Conservation (phyloP, 2,888 invertebrate species). For the Tholera decimalis region DNA sequence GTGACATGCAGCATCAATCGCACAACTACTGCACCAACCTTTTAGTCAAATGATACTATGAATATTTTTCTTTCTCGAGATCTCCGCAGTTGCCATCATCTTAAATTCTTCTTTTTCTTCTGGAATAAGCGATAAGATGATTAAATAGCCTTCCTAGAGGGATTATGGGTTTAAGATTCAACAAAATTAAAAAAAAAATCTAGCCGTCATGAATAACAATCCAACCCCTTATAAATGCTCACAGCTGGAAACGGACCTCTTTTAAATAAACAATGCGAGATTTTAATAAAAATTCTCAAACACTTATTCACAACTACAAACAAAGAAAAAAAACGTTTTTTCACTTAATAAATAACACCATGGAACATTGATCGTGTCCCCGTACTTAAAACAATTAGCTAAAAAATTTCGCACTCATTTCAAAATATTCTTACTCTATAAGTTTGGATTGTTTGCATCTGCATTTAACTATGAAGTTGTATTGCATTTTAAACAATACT, state of each 20-base stretch:
- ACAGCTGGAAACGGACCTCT: conserved; percentile 13
- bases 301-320: conserved; percentile 49
- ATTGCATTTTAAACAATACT: background rate
- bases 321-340: conserved; percentile 27
- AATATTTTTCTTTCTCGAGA: too few relatives aligned
- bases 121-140: too few relatives aligned
- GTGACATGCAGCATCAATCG: too few relatives aligned
- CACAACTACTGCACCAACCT: too few relatives aligned
- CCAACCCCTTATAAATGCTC: background rate
- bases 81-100: too few relatives aligned
- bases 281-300: conserved; percentile 27
- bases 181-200: too few relatives aligned
- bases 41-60: too few relatives aligned
- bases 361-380: conserved; percentile 44
- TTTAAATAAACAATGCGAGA: conserved; percentile 17
- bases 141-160: too few relatives aligned
- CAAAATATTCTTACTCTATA: conserved; percentile 59
- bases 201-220: background rate
- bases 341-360: conserved; percentile 59
- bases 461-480: too few relatives aligned
- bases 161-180: background rate
- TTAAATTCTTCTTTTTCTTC: too few relatives aligned
- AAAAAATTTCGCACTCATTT: conserved; percentile 59
- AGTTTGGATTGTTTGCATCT: conserved; percentile 27
- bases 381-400: conserved; percentile 48